A percentile compares a stretch with the other conserved stretches of the same genome.
These are phyloP conservation scores for Rhabdomys pumilio DNA, from an alignment of 2,797 vertebrate species.

Conservation along the genomic window DNA sequence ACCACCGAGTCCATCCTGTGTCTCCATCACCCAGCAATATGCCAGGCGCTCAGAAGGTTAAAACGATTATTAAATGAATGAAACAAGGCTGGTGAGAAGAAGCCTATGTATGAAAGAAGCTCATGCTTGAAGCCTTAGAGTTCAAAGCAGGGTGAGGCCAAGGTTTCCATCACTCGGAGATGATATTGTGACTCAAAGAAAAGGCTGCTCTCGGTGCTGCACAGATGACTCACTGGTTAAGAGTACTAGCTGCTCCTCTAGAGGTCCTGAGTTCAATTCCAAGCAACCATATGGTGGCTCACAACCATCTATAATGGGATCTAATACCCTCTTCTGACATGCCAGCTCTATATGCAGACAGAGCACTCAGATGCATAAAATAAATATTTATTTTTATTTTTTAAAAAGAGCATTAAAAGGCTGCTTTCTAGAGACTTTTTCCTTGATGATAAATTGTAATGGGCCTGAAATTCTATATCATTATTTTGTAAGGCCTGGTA, in stretches of 20 bases:
- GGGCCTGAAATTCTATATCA: not conserved
- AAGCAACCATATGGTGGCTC: no score
- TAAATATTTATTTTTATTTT: no score
- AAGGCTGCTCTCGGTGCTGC: not conserved
- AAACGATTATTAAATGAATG: not conserved
- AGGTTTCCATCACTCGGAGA: conserved; percentile 9
- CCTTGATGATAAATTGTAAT: not conserved
- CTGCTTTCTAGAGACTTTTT: conserved; percentile 11
- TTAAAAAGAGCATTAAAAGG: no score
- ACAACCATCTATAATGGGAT: no score
- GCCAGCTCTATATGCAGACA: no score
- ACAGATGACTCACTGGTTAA: no score
- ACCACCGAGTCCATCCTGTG: not conserved
- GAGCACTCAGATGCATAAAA: no score
- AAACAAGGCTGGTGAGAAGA: not conserved
- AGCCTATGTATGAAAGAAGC: not conserved
- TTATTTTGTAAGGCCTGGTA: conserved; percentile 23
- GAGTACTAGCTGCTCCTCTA: no score
- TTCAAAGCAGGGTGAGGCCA: not conserved
- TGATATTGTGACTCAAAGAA: not conserved
- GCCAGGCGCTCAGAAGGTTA: not conserved
- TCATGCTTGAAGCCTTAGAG: not conserved
- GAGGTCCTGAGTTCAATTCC: no score
- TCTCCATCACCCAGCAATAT: not conserved
- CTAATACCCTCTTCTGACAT: no score